Percentiles rank a stretch among this genome's conserved stretches.
phyloP scores from a whole-genome alignment of 2,113 vertebrate species.

The Paedocypris sp. region DNA sequence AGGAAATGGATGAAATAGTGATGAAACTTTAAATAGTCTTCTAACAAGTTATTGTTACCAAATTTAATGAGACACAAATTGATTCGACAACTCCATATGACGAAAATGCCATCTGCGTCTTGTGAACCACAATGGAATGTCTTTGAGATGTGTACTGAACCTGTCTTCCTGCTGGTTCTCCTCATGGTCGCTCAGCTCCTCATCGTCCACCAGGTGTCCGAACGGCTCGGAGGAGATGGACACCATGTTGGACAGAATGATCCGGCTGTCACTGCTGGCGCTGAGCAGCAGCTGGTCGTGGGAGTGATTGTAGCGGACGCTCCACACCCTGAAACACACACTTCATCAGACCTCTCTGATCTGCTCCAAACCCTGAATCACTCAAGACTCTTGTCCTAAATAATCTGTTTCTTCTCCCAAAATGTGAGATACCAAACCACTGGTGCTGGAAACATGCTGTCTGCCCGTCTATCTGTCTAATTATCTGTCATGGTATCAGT shows the following conservation, averaged over 20 bases:
- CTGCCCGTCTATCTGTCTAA: too few species aligned
- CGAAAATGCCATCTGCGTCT: too few species aligned
- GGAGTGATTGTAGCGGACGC: slow-evolving; percentile 93
- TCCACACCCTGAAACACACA: slow-evolving; percentile 80
- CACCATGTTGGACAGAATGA: slow-evolving; percentile 98
- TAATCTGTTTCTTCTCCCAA: slow-evolving; percentile 60
- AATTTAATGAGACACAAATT: not conserved
- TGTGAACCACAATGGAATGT: not conserved
- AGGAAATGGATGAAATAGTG: too few species aligned
- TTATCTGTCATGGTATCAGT: too few species aligned
- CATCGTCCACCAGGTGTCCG: slow-evolving; percentile 90
- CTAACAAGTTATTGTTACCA: too few species aligned
- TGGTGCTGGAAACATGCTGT: slow-evolving; percentile 35
- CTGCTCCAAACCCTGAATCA: slow-evolving; percentile 63
- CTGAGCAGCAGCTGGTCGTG: slow-evolving; percentile 95
- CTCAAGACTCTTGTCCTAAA: slow-evolving; percentile 58
- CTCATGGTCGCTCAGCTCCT: slow-evolving; percentile 87
- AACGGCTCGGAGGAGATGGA: slow-evolving; percentile 98
- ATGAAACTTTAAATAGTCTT: too few species aligned
- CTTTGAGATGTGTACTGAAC: slow-evolving; percentile 71
- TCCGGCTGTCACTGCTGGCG: slow-evolving; percentile 94
- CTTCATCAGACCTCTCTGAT: slow-evolving; percentile 24
- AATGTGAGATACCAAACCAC: slow-evolving; percentile 56
- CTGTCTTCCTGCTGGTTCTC: slow-evolving; percentile 81
- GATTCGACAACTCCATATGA: too few species aligned